Evolutionary conservation across 2,113 vertebrate species (phyloP), one percentile per base, ranked within the genome.

Genomic region (Rhombomys opimus): DNA sequence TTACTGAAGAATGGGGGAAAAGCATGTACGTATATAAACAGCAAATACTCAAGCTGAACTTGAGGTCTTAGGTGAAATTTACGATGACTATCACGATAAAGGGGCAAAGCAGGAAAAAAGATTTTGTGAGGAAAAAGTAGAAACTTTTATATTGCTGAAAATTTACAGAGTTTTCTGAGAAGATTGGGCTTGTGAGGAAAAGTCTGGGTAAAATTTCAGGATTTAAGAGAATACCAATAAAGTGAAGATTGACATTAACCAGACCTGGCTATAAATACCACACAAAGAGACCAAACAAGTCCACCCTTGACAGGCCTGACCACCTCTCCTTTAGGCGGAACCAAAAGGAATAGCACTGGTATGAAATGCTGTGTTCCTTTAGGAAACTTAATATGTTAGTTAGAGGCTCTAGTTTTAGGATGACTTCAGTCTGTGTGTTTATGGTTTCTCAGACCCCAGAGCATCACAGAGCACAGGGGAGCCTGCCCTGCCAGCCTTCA

Each of bases 221-320:
- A 95, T 99, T 99, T 99, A 99, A 98, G 98, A 98, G 98, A 99
- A 98, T 98, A 98, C 98, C 98, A 98, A 98, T 99, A 99, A 99
- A 98, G 98, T 88, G 97, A 98, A 99, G 98, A 98, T 97, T 98
- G 99, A 99, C 98, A 97, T 98, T 99, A 99, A 98, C 98, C 99
- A 99, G 99, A 99, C 97, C 98, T 97, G 96, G 98, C 98, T 98
- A 98, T 99, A 99, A 99, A 99, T 99, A 99, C 99, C 99, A 99
- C 99, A 99, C 98, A 99, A 99, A 99, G 98, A 99, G 98, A 98
- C 98, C 98, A 98, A 98, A 98, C 98, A 98, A 98, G 88, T 78
- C 96, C 97, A 97, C 97, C 98, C 96, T 96, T 97, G 97, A 97
- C 97, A 98, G 97, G 98, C 96, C 90, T 94, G 91, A 92, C 97